Evolutionary conservation across 1,140 invertebrate species (phyloP), one percentile per base, ranked within the genome.

Genomic region (Zaprionus capensis): DNA sequence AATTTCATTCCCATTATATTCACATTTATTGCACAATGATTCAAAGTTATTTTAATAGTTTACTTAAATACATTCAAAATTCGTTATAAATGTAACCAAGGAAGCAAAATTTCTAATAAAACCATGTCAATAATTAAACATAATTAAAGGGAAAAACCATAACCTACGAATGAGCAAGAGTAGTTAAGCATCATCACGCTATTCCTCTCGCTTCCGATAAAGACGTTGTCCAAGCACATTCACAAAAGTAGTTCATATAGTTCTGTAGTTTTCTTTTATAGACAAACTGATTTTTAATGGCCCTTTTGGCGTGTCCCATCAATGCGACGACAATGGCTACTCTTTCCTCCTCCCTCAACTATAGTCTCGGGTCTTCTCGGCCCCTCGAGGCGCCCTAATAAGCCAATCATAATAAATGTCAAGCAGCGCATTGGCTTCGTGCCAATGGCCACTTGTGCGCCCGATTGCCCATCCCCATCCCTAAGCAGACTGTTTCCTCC

Each of bases 371-470:
- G 22, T 55, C 51, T 31, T 69, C 80, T 77, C 58, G 56, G 58
- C 55, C 71, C 15, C 15, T 51, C 41, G 44, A 36, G 71, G 61
- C 51, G 77, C 65, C 81, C 85, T 88, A 88, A 88, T 88, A 90
- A 88, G 84, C 81, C 84, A 81, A 88, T 88, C 84, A 88, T 90
- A 88, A 88, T 90, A 88, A 88, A 88, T 88, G 84, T 88, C 84
- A 88, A 90, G 84, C 85, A 90, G 69, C 71, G 66, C 79, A 74
- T 90, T 88, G 84, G 84, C 84, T 76, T 74, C 56, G 22, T 79
- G 84, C 84, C 84, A 88, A 79, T 79, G 76, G 55, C 78, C 78
- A 84, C 82, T 78, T 70, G 64, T 63, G 49, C 7, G 51, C 72
- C 38, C 31, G 41, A 20, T 78, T 66, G 63, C 62, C 70, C 71